Evolutionary conservation across 2,113 vertebrate species (phyloP), one percentile per base, ranked within the genome.

Genomic region (Nycticryphes semicollaris): DNA sequence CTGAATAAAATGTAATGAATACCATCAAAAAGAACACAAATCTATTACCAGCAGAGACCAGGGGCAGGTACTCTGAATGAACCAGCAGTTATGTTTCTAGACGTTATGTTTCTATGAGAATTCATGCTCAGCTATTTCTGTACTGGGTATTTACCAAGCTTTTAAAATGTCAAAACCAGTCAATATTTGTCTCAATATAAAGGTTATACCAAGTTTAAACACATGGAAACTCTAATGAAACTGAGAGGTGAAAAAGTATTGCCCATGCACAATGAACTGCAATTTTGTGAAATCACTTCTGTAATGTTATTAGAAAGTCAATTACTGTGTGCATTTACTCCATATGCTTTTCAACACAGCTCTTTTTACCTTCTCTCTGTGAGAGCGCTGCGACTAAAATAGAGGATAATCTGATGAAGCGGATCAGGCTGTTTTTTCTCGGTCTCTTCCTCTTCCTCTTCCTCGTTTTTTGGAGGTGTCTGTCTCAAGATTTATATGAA

Each of bases 391-490:
- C 98, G 99, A 97, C 99, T 99, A 47, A 99, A 99, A 94, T 99
- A 98, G 90, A 99, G 98, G 87, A 99, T 99, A 93, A 99, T 99
- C 97, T 99, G 99, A 96, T 99, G 99, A 94, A 99, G 99, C n/a
- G 99, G 99, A 93, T 99, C 99, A 9, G 99, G 99, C 51, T 99
- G 98, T 76, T 98, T 99, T 93, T 98, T 99, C 82, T 99, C 98
- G 7, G 87, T 96, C 70, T 99, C 98, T 85, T 99, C 99, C 76
- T 99, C 99, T 66, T 99, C 99, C 81, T 99, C 99, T 77, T 99
- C 99, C 37, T 98, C 97, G 95, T 98, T 98, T 96, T 98, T 98
- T 91, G 99, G 98, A 35, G 98, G 98, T 96, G 98, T 99, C 99
- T 99, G 97, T 77, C 97, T 94, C 98, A 92, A 98, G 87, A 97